Percentiles rank a stretch among this genome's conserved stretches.
Conservation (phyloP, 2,888 invertebrate species). For the Alentia gelatinosa region DNA sequence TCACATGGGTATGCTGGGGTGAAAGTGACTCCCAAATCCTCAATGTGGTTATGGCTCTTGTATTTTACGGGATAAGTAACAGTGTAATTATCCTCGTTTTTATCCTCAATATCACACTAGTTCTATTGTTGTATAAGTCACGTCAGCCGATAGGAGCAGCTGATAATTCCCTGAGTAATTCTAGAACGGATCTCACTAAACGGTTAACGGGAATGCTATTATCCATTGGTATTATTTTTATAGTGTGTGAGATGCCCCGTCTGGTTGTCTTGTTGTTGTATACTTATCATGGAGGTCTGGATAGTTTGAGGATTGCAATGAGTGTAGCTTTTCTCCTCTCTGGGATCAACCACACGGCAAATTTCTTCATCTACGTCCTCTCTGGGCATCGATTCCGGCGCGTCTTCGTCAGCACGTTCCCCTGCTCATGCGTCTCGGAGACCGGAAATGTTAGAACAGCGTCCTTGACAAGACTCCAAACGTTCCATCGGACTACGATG, state of each 20-base stretch:
- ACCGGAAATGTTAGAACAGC: background rate
- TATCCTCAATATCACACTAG: slow-evolving; percentile 55
- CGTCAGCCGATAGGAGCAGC: background rate
- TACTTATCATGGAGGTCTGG: background rate
- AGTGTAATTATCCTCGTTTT: slow-evolving; percentile 60
- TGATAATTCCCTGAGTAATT: background rate
- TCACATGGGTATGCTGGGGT: slow-evolving; percentile 61
- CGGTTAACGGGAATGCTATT: slow-evolving; percentile 59
- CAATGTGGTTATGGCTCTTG: slow-evolving; percentile 34
- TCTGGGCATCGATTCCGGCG: slow-evolving; percentile 4
- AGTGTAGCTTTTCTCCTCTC: background rate
- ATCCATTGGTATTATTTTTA: slow-evolving; percentile 60
- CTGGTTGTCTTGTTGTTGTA: background rate
- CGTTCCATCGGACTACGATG: background rate
- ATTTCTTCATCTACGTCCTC: slow-evolving; percentile 45
- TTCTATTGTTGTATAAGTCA: background rate
- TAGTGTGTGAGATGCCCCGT: slow-evolving; percentile 63
- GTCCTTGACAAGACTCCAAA: background rate
- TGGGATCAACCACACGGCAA: slow-evolving; percentile 23
- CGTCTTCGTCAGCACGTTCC: background rate
- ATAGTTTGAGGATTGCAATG: background rate
- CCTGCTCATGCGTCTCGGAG: background rate
- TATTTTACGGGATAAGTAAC: slow-evolving; percentile 59
- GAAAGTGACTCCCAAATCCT: background rate
- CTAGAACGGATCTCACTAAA: background rate